phyloP scores from a whole-genome alignment of 1,140 invertebrate species.

The Centruroides vittatus region DNA sequence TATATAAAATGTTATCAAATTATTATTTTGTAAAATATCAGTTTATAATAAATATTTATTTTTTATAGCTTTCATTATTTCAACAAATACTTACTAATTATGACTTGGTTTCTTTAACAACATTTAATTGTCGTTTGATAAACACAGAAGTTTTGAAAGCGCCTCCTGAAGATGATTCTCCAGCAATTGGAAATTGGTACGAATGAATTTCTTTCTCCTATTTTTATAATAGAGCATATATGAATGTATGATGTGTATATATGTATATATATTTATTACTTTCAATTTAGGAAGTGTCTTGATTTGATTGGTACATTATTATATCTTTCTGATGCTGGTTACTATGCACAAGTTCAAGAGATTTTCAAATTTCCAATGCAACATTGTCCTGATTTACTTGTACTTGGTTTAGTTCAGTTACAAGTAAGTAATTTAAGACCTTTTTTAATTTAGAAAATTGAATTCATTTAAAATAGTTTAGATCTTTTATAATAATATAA shows the following conservation, averaged over 20 bases:
- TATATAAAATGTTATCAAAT: not conserved
- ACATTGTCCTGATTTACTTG: slow-evolving; percentile 83
- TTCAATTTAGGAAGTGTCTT: slow-evolving; percentile 47
- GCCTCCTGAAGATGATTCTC: slow-evolving; percentile 77
- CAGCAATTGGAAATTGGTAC: slow-evolving; percentile 75
- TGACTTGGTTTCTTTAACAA: slow-evolving; percentile 87
- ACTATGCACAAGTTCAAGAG: slow-evolving; percentile 66
- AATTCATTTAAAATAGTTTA: no score
- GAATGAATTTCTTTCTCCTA: not conserved
- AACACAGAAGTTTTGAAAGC: slow-evolving; percentile 79
- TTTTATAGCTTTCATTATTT: slow-evolving; percentile 60
- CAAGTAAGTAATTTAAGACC: slow-evolving; percentile 29
- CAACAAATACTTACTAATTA: slow-evolving; percentile 64
- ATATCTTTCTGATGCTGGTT: slow-evolving; percentile 68
- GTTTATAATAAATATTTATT: slow-evolving; percentile 13
- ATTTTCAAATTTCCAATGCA: slow-evolving; percentile 82
- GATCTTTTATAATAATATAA: no score
- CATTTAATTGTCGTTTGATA: slow-evolving; percentile 72
- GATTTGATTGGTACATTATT: slow-evolving; percentile 79
- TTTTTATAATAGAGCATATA: no score
- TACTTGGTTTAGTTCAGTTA: slow-evolving; percentile 73
- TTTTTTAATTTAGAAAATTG: not conserved
- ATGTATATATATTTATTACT: not conserved
- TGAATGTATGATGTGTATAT: no score
- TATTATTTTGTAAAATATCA: not conserved